These are phyloP conservation scores for Eumaeus atala DNA, from an alignment of 1,140 invertebrate genomes.

Conservation along the genomic window DNA sequence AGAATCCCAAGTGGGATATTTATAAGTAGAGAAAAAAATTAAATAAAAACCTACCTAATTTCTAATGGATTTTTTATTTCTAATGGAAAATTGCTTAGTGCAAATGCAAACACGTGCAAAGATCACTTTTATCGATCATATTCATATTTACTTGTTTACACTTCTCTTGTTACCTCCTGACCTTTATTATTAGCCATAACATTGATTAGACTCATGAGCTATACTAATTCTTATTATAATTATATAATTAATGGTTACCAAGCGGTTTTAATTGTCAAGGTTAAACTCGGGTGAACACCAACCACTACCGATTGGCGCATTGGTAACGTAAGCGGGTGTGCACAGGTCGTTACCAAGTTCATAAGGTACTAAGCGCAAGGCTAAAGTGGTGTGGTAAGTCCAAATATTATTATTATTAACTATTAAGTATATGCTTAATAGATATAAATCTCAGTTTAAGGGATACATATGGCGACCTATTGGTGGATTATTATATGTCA, in stretches of 20 bases:
- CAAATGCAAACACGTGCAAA: conserved; percentile 42
- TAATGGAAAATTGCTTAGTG: conserved; percentile 35
- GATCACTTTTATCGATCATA: conserved; percentile 43
- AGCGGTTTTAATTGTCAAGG: background rate
- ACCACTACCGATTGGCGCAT: background rate
- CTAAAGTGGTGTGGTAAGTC: too few relatives aligned
- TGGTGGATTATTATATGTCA: too few relatives aligned
- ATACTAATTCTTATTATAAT: background rate
- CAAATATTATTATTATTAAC: too few relatives aligned
- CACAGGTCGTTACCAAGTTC: too few relatives aligned
- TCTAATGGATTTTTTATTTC: conserved; percentile 6
- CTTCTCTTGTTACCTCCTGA: conserved; percentile 21
- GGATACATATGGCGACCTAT: too few relatives aligned
- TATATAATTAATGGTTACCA: conserved; percentile 3
- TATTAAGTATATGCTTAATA: too few relatives aligned
- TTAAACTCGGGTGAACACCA: background rate
- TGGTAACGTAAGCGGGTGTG: too few relatives aligned
- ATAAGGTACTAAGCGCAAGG: too few relatives aligned
- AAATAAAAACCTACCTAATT: too few relatives aligned
- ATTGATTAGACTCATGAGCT: background rate
- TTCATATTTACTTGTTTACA: conserved; percentile 35
- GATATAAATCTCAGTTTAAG: too few relatives aligned
- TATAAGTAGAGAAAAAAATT: too few relatives aligned
- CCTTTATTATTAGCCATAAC: conserved; percentile 15
- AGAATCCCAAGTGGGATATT: too few relatives aligned